Conservation (phyloP, 2,797 vertebrate genomes). For the Amblyopsis hoosieri region DNA sequence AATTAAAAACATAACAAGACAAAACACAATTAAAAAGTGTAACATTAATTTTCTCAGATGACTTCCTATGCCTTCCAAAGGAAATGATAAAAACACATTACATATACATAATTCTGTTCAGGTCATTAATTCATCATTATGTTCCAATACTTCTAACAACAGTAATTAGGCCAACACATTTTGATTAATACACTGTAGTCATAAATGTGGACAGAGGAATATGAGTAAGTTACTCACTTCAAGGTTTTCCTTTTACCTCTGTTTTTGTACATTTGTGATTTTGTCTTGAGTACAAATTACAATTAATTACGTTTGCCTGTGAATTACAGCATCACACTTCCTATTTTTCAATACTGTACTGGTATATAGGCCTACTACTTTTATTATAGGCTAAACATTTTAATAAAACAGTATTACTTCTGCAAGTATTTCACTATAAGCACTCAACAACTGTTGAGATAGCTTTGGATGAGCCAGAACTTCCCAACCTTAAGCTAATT, state of each 20-base stretch:
- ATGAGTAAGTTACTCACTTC: conserved; percentile 52
- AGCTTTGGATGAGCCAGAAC: conserved; percentile 5
- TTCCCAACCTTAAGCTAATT: conserved; percentile 19
- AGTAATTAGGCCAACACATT: conserved; percentile 92
- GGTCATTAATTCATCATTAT: conserved; percentile 94
- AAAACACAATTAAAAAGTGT: conserved; percentile 65
- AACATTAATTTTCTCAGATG: conserved; percentile 74
- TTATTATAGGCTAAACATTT: conserved; percentile 11
- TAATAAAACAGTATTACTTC: conserved; percentile 9
- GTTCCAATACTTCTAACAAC: conserved; percentile 84
- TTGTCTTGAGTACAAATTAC: conserved; percentile 73
- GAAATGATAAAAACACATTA: conserved; percentile 77
- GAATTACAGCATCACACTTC: conserved; percentile 40
- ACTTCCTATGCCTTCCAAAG: conserved; percentile 91
- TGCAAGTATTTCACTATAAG: conserved; percentile 31
- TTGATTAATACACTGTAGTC: conserved; percentile 91
- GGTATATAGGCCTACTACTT: conserved; percentile 51
- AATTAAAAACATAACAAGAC: conserved; percentile 56
- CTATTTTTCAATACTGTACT: conserved; percentile 49
- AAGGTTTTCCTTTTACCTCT: conserved; percentile 72
- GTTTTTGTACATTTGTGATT: conserved; percentile 53
- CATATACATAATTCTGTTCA: conserved; percentile 84
- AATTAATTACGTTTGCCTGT: conserved; percentile 72
- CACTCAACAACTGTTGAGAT: not conserved
- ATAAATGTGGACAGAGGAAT: conserved; percentile 75